A percentile compares a stretch with the other conserved stretches of the same genome.
phyloP scores from a whole-genome alignment of 2,888 invertebrate species.

The Drosophila monieri region DNA sequence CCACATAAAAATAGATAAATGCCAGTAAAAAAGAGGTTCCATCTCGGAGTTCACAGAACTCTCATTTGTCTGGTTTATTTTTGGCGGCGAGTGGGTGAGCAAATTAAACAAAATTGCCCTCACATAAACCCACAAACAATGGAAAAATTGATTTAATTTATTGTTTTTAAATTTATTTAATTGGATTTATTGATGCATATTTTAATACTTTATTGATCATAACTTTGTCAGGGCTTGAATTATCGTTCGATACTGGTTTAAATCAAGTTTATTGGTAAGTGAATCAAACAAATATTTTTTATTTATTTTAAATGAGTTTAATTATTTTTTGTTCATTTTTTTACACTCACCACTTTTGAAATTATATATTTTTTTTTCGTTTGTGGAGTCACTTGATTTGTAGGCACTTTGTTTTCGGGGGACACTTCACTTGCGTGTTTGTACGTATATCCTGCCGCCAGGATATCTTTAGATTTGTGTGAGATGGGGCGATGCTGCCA shows the following conservation, averaged over 20 bases:
- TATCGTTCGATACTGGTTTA: slow-evolving; percentile 26
- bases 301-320: slow-evolving; percentile 6
- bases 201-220: slow-evolving; percentile 22
- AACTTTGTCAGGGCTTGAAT: slow-evolving; percentile 30
- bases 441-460: slow-evolving; percentile 60
- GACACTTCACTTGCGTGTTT: slow-evolving; percentile 13
- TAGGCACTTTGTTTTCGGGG: slow-evolving; percentile 10
- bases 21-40: slow-evolving; percentile 32
- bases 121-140: slow-evolving; percentile 16
- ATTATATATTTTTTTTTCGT: background rate
- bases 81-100: slow-evolving; percentile 8
- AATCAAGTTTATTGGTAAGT: slow-evolving; percentile 40
- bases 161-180: slow-evolving; percentile 17
- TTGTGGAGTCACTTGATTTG: slow-evolving; percentile 9
- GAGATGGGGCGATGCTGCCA: slow-evolving; percentile 50
- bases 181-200: slow-evolving; percentile 24
- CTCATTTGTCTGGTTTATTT: slow-evolving; percentile 32
- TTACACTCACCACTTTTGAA: slow-evolving; percentile 30
- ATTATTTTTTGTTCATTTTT: background rate
- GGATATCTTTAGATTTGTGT: slow-evolving; percentile 42
- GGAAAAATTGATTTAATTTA: slow-evolving; percentile 13
- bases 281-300: slow-evolving; percentile 7
- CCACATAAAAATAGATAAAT: slow-evolving; percentile 66
- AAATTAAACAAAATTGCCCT: slow-evolving; percentile 13
- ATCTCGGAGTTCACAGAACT: slow-evolving; percentile 24